A percentile compares a stretch with the other conserved stretches of the same genome.
These are phyloP conservation scores for Megalonaias nervosa DNA, from an alignment of 1,140 invertebrate genomes.

Conservation along the genomic window DNA sequence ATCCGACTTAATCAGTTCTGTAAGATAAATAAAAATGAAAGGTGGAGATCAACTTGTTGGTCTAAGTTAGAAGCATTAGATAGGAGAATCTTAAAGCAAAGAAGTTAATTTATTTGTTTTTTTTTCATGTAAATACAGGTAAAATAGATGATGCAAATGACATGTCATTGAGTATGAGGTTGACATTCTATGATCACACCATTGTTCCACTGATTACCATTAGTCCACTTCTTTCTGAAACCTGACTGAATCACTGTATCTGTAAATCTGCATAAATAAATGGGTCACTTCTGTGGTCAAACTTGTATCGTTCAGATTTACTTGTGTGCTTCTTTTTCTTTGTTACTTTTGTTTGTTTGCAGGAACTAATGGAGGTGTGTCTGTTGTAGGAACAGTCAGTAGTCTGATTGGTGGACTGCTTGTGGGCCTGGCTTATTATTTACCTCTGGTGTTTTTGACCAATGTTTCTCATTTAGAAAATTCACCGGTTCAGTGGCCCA, in stretches of 20 bases:
- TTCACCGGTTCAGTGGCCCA: slow-evolving; percentile 86
- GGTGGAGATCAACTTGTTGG: too few species aligned
- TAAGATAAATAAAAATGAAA: too few species aligned
- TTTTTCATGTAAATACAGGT: too few species aligned
- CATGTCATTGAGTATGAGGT: neutral
- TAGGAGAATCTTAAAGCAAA: too few species aligned
- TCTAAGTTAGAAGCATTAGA: too few species aligned
- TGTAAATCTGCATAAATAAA: neutral
- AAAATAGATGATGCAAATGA: too few species aligned
- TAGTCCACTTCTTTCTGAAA: neutral
- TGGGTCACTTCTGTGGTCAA: neutral
- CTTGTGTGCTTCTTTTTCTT: neutral
- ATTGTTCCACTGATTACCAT: neutral
- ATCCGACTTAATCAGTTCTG: too few species aligned
- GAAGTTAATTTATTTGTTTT: too few species aligned
- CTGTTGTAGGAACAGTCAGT: slow-evolving; percentile 79
- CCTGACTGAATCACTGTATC: neutral
- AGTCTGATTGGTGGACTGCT: slow-evolving; percentile 83
- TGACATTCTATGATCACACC: neutral
- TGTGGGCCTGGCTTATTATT: slow-evolving; percentile 83
- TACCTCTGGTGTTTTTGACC: slow-evolving; percentile 78
- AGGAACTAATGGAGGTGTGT: slow-evolving; percentile 90
- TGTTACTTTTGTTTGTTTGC: slow-evolving; percentile 43
- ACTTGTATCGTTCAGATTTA: too few species aligned
- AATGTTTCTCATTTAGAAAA: slow-evolving; percentile 75